phyloP scores from a whole-genome alignment of 1,140 invertebrate species.

The Aleiodes sp. region DNA sequence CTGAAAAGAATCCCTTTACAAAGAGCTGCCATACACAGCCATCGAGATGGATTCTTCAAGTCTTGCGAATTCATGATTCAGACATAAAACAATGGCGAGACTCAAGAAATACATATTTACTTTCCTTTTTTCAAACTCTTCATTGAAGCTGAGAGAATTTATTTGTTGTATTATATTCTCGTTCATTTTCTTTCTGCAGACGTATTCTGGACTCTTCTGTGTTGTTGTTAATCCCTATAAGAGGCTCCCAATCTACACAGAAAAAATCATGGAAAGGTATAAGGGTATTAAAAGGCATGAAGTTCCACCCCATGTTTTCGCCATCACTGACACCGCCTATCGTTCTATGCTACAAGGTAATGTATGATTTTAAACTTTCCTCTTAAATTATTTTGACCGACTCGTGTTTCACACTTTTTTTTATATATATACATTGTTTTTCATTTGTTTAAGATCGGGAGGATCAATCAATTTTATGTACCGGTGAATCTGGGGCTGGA shows the following conservation, averaged over 20 bases:
- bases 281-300: conserved; percentile 99
- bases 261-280: conserved; percentile 98
- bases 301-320: conserved; percentile 99
- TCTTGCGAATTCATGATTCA: no score
- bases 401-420: no score
- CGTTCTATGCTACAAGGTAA: conserved; percentile 99
- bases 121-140: not conserved
- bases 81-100: no score
- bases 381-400: no score
- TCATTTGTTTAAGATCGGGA: conserved; percentile 85
- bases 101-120: not conserved
- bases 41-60: no score
- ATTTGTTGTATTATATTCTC: not conserved
- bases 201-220: conserved; percentile 98
- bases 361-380: not conserved
- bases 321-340: conserved; percentile 98
- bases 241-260: conserved; percentile 97
- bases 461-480: conserved; percentile 99
- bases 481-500: conserved; percentile 99
- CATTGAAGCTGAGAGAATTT: not conserved
- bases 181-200: conserved; percentile 75
- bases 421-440: not conserved
- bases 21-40: no score
- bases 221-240: conserved; percentile 99
- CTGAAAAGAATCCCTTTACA: no score